Evolutionary conservation across 2,888 invertebrate species (phyloP), one percentile per base, ranked within the genome.

Genomic region (Trissolcus brochymenae): DNA sequence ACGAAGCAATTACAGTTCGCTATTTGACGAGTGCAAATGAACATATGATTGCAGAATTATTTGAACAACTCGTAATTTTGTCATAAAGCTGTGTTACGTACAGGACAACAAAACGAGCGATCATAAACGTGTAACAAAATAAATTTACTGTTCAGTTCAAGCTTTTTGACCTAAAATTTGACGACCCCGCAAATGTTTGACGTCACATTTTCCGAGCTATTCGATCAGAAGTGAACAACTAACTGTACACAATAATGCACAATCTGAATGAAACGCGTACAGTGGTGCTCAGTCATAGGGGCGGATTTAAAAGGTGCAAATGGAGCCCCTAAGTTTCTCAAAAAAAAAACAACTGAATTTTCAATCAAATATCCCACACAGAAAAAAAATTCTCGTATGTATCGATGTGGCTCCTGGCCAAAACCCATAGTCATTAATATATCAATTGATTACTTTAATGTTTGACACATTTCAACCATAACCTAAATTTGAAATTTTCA

Each of bases 141-240:
- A 51, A 66, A 66, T 66, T 57, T 66, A 57, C 51, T 51, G 51
- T 57, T 25, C 41, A 51, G 66, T 57, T 57, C 41, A 57, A 57
- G 66, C 66, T 57, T 66, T 66, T 66, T 66, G 57, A 57, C 66
- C 66, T 66, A 57, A 57, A 66, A 57, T 57, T 55, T 66, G 66
- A 57, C 66, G 66, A 66, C 51, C 51, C 57, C 66, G 51, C 66
- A 57, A 57, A 41, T 66, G 16, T 66, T 57, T 66, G 57, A 66
- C 66, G 57, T 66, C 66, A 57, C 66, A 57, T 66, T 57, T 56
- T 57, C 51, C 40, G 35, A 66, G 50, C 57, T 17, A 57, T 66
- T 66, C 57, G 66, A 66, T 57, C 66, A 66, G 49, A 66, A 51
- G 57, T 57, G 66, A 66, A 66, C 57, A 66, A 51, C 50, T 43